Evolutionary conservation across 2,888 invertebrate species (phyloP), one percentile per base, ranked within the genome.

Genomic region (Amiota minor): DNA sequence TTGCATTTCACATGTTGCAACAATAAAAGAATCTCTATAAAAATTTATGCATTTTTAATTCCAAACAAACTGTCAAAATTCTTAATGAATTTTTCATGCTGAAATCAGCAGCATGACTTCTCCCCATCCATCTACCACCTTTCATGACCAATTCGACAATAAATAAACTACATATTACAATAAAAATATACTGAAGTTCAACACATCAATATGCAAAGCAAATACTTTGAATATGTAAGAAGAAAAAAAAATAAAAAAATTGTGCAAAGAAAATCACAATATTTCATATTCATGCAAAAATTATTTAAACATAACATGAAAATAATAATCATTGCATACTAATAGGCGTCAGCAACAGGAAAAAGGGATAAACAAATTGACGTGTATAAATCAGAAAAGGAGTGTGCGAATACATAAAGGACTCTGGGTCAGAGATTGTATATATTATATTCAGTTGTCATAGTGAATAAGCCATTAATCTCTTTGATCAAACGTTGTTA

Each of bases 381-480:
- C n/a, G n/a, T n/a, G n/a, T n/a, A n/a, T n/a, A n/a, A n/a, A n/a
- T n/a, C n/a, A n/a, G n/a, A n/a, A n/a, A n/a, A n/a, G n/a, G n/a
- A n/a, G n/a, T n/a, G n/a, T n/a, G n/a, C n/a, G n/a, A n/a, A n/a
- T n/a, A n/a, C n/a, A n/a, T n/a, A 23, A 23, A 23, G 23, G 23
- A 23, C 23, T 23, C 3, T 23, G 35, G 35, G 6, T 35, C 6
- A 35, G 35, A 35, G 35, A 35, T 35, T 35, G 35, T 35, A 35
- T 35, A 3, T 6, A 35, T 35, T 35, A 8, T 35, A 35, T 35
- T 23, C 23, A 65, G 65, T 65, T 65, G 65, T 65, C 65, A 65
- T 16, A 53, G 67, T 53, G 67, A 50, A 68, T 53, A 53, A 68
- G 50, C 67, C 50, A 68, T 68, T 50, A 68, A 68, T 68, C 50